phyloP scores from a whole-genome alignment of 2,113 vertebrate species.

The Chaetodon trifascialis region DNA sequence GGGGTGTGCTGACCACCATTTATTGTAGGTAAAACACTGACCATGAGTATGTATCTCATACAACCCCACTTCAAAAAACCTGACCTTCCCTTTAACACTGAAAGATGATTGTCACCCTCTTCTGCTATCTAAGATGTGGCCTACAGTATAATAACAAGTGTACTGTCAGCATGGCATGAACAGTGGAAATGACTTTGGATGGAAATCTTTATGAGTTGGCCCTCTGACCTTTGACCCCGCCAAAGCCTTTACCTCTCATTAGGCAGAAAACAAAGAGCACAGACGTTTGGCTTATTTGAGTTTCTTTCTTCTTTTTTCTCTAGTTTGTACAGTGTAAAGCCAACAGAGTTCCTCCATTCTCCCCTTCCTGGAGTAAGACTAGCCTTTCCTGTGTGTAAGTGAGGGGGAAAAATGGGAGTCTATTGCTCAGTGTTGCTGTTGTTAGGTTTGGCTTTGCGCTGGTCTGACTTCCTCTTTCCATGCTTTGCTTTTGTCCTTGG shows the following conservation, averaged over 20 bases:
- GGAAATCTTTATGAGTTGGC: conserved; percentile 22
- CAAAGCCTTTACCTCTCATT: conserved; percentile 8
- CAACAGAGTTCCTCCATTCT: conserved; percentile 44
- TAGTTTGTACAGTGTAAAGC: conserved; percentile 63
- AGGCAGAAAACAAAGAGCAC: conserved; percentile 24
- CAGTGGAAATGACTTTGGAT: conserved; percentile 21
- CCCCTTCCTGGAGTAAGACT: conserved; percentile 61
- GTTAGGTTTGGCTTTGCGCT: conserved; percentile 67
- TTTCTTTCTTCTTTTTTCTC: conserved; percentile 5
- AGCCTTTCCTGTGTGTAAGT: conserved; percentile 66
- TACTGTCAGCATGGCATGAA: conserved; percentile 7
- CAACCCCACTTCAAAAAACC: too few relatives aligned
- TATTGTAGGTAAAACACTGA: too few relatives aligned
- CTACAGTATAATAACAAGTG: conserved; percentile 23
- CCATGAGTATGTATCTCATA: too few relatives aligned
- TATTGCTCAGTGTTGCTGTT: conserved; percentile 29
- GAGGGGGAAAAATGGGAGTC: conserved; percentile 21
- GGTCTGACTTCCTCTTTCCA: conserved; percentile 78
- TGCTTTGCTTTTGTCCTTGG: conserved; percentile 72
- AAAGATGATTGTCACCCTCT: background rate
- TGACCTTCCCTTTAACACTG: background rate
- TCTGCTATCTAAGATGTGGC: background rate
- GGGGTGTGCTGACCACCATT: too few relatives aligned
- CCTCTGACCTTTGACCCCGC: conserved; percentile 43
- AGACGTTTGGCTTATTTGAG: conserved; percentile 3